A percentile compares a stretch with the other conserved stretches of the same genome.
phyloP scores from a whole-genome alignment of 2,113 vertebrate species.

The Telmatochromis sp. region DNA sequence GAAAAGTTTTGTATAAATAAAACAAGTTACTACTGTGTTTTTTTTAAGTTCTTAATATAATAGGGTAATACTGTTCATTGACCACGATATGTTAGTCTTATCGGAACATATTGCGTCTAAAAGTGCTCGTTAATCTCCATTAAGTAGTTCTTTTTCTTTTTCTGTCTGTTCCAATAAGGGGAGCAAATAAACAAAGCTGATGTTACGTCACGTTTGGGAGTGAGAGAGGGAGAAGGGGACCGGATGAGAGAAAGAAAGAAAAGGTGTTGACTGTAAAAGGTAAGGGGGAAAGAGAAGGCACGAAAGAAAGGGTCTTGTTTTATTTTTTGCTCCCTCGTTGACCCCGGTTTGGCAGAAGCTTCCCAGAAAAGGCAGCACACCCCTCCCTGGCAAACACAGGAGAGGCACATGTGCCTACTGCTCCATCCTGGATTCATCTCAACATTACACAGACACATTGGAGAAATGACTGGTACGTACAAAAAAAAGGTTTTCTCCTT shows the following conservation, averaged over 20 bases:
- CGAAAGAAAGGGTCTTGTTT: conserved; percentile 50
- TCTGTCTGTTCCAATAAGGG: conserved; percentile 46
- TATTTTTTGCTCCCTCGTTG: conserved; percentile 57
- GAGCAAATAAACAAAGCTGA: conserved; percentile 62
- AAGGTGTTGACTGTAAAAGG: conserved; percentile 60
- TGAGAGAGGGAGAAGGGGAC: conserved; percentile 31
- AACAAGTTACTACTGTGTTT: neutral
- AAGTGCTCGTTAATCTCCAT: neutral
- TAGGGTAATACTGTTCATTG: neutral
- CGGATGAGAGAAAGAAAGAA: conserved; percentile 33
- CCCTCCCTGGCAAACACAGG: conserved; percentile 46
- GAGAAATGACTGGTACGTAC: conserved; percentile 28
- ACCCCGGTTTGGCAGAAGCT: conserved; percentile 55
- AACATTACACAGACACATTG: neutral
- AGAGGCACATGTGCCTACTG: conserved; percentile 20
- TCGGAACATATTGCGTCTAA: neutral
- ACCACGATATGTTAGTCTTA: neutral
- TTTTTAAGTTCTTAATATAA: neutral
- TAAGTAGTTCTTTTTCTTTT: conserved; percentile 14
- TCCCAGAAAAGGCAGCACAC: conserved; percentile 46
- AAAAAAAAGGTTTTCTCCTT: neutral
- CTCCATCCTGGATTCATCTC: conserved; percentile 44
- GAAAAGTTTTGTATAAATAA: neutral
- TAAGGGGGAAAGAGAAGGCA: conserved; percentile 48
- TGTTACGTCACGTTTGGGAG: conserved; percentile 54